A percentile compares a stretch with the other conserved stretches of the same genome.
phyloP scores from a whole-genome alignment of 2,797 vertebrate genomes.

The Cuculus canorus region DNA sequence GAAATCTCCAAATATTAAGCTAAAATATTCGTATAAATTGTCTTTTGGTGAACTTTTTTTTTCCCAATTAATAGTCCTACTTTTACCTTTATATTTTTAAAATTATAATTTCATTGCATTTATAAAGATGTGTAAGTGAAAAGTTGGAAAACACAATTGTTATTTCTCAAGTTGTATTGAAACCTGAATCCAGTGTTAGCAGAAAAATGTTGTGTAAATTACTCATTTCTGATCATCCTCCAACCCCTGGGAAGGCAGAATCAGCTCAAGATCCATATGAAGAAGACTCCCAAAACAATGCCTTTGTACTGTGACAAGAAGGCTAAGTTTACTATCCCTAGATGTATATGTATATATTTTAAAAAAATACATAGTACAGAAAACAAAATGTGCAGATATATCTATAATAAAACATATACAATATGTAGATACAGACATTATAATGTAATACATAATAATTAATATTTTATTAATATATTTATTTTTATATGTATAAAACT shows the following conservation, averaged over 20 bases:
- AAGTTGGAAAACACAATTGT: background rate
- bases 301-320: background rate
- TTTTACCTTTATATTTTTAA: background rate
- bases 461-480: background rate
- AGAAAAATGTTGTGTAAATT: background rate
- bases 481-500: background rate
- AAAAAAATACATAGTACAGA: background rate
- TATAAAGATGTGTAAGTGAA: background rate
- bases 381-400: background rate
- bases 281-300: background rate
- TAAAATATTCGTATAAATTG: background rate
- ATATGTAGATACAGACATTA: background rate
- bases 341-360: accelerated
- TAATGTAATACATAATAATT: background rate
- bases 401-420: background rate
- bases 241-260: background rate
- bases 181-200: background rate
- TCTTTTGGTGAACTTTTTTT: background rate
- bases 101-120: background rate
- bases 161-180: background rate
- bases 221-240: background rate
- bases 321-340: background rate
- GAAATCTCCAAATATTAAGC: background rate
- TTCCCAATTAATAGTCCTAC: background rate
- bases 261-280: background rate